A percentile compares a stretch with the other conserved stretches of the same genome.
Evolutionary conservation across 2,113 vertebrate genomes (phyloP).

Genomic region (Entelurus aequoreus): DNA sequence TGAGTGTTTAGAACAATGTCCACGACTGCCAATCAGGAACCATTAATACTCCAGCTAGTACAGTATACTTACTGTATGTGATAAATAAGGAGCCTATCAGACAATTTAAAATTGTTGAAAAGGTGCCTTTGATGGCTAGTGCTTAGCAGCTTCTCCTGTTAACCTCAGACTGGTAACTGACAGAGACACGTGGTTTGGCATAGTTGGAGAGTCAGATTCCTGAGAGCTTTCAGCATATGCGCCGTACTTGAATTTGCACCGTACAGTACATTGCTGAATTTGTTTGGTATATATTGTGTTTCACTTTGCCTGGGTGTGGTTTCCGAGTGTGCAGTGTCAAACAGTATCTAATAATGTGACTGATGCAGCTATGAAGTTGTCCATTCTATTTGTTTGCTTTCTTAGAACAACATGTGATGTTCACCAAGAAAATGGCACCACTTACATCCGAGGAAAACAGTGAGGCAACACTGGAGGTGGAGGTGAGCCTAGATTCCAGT

Average conservation of each 20-base stretch:
- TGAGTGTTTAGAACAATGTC: no score
- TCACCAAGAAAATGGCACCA: slow-evolving; percentile 75
- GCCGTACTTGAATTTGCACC: slow-evolving; percentile 8
- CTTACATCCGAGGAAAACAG: slow-evolving; percentile 79
- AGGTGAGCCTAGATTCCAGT: slow-evolving; percentile 74
- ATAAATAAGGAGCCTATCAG: slow-evolving; percentile 44
- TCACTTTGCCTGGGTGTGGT: not conserved
- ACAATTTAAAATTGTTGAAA: slow-evolving; percentile 43
- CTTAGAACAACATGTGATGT: slow-evolving; percentile 85
- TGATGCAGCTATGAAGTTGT: no score
- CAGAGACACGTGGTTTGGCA: slow-evolving; percentile 58
- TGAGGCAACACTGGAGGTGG: slow-evolving; percentile 80
- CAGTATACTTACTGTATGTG: slow-evolving; percentile 13
- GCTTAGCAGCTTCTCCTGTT: slow-evolving; percentile 62
- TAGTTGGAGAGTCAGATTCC: slow-evolving; percentile 8
- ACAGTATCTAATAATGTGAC: not conserved
- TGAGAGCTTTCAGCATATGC: not conserved
- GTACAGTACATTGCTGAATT: slow-evolving; percentile 7
- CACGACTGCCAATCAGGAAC: not conserved
- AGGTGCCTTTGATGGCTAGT: slow-evolving; percentile 45
- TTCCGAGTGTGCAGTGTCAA: not conserved
- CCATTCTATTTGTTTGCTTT: slow-evolving; percentile 27
- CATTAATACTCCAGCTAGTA: slow-evolving; percentile 27
- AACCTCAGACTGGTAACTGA: slow-evolving; percentile 64
- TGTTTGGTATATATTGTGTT: not conserved